Base-by-base conservation (phyloP, 2,888 invertebrate species). In the Hetaerina titia region DNA sequence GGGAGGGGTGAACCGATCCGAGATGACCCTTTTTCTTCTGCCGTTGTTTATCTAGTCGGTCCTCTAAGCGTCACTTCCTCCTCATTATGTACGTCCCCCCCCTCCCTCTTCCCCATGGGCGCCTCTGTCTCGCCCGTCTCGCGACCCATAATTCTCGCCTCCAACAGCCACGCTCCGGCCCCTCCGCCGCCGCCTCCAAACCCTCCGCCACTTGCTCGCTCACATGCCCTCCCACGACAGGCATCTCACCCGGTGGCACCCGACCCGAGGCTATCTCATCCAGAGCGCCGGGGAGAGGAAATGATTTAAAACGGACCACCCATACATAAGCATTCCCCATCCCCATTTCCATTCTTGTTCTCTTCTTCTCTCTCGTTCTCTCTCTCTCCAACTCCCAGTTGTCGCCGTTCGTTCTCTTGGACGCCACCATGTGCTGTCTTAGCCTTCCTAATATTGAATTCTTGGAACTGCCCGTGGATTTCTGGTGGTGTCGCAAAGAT, bases 291-390 rank as follows among this genome's bases (percentile, higher is more conserved):
- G 69, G 81, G 15, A 25, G n/a, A 25, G 8, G 81, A 81, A 31
- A 81, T 81, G 81, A 81, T 81, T 81, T 81, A 81, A 81, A 4
- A 13, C 31, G 81, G 81, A 81, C 81, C 81, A 81, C 69, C 69
- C 69, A 69, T n/a, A 6, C 69, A 22, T 69, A 17, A 17, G 22
- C 22, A 69, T 22, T 17, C 69, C 69, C 19, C 19, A 69, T 69
- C 22, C 69, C 69, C 15, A 19, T 69, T 60, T 22, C 69, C 69
- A 22, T 69, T 69, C 22, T 69, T 8, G 22, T 22, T 17, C 69
- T 8, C 17, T 69, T 13, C 81, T 31, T 2, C 15, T 15, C 45
- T 45, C 45, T 45, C 45, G 45, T 4, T 45, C 45, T 45, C 45
- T 45, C 45, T 45, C 45, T 45, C 45, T 45, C 45, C 45, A 45